A percentile compares a stretch with the other conserved stretches of the same genome.
Evolutionary conservation across 1,140 invertebrate species (phyloP).

Genomic region (Mya arenaria): DNA sequence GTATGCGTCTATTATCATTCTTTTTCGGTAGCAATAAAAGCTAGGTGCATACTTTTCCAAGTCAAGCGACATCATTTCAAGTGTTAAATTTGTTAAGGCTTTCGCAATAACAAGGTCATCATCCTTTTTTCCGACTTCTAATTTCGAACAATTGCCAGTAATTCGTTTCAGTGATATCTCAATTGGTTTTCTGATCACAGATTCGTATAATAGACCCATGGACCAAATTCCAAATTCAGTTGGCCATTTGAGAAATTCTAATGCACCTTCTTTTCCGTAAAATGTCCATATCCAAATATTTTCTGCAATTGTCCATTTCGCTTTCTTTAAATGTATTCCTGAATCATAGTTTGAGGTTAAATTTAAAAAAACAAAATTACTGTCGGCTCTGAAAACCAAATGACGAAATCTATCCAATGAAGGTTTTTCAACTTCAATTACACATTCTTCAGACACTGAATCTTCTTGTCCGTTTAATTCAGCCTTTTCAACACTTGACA

Average conservation of each 20-base stretch:
- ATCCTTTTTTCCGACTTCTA: slow-evolving; percentile 19
- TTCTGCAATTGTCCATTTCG: background rate
- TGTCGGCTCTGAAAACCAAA: background rate
- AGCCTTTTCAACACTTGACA: too few species aligned
- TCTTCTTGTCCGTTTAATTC: too few species aligned
- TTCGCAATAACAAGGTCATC: slow-evolving; percentile 6
- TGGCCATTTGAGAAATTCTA: slow-evolving; percentile 30
- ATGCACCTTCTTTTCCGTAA: slow-evolving; percentile 22
- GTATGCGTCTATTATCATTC: slow-evolving; percentile 29
- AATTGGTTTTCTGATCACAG: background rate
- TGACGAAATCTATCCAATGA: slow-evolving; percentile 29
- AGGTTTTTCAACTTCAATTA: too few species aligned
- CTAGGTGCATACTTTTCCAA: slow-evolving; percentile 16
- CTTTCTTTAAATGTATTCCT: background rate
- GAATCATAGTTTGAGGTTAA: background rate
- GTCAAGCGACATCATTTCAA: background rate
- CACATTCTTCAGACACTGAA: too few species aligned
- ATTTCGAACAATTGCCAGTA: slow-evolving; percentile 36
- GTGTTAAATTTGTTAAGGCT: slow-evolving; percentile 21
- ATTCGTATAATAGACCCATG: slow-evolving; percentile 19
- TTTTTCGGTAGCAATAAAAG: slow-evolving; percentile 33
- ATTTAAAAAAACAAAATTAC: slow-evolving; percentile 18
- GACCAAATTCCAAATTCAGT: slow-evolving; percentile 50
- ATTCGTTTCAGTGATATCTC: background rate
- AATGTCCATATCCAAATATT: slow-evolving; percentile 44